Percentiles rank a stretch among this genome's conserved stretches.
Evolutionary conservation across 1,140 invertebrate genomes (phyloP).

Genomic region (Cydia fagiglandana): DNA sequence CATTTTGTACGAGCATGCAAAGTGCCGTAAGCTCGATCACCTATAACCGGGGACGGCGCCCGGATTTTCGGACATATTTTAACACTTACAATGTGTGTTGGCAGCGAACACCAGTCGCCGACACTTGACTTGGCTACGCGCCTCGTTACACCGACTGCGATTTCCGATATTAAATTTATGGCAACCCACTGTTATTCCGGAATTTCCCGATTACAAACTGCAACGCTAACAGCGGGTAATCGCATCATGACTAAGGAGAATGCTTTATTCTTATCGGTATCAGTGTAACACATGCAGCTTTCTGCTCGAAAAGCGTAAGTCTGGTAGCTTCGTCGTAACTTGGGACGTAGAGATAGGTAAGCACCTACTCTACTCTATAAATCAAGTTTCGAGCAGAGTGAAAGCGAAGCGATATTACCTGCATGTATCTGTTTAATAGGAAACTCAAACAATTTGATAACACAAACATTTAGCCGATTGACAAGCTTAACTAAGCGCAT

Average conservation of each 20-base stretch:
- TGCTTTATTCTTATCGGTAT: not conserved
- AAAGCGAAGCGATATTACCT: no score
- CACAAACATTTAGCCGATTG: no score
- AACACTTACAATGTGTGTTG: conserved; percentile 15
- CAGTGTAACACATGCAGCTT: not conserved
- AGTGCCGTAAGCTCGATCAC: not conserved
- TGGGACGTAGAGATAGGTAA: no score
- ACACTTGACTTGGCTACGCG: conserved; percentile 33
- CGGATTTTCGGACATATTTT: conserved; percentile 6
- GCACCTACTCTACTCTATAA: no score
- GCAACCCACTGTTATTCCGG: conserved; percentile 23
- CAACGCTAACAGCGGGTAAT: not conserved
- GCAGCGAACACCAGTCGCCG: conserved; percentile 16
- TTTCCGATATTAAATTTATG: conserved; percentile 47
- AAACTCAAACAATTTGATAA: no score
- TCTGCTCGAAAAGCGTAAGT: not conserved
- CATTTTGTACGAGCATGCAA: not conserved
- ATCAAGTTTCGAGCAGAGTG: no score
- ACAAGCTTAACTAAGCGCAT: no score
- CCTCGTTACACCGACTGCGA: conserved; percentile 39
- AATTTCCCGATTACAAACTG: conserved; percentile 19
- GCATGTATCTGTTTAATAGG: no score
- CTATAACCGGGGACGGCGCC: not conserved
- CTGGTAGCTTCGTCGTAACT: no score
- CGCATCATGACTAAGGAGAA: not conserved